Conservation (phyloP, 2,113 vertebrate species). For the human region DNA sequence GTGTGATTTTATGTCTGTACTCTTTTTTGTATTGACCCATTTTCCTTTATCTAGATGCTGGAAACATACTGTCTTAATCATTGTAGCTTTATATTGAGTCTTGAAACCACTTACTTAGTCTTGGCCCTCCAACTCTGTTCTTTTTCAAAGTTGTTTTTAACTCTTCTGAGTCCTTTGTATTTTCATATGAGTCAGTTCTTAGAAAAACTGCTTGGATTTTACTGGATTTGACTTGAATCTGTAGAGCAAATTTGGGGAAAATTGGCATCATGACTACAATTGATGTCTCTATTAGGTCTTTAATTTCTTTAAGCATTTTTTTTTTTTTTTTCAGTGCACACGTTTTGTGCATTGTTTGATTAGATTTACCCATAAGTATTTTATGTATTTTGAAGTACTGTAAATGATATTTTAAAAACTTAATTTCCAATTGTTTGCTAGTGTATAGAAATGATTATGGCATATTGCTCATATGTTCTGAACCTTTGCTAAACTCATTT, state of each 20-base stretch:
- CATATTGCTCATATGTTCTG: background rate
- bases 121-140: background rate
- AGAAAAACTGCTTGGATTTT: background rate
- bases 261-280: background rate
- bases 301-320: background rate
- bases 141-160: slow-evolving; percentile 2
- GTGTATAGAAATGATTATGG: background rate
- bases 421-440: background rate
- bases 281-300: background rate
- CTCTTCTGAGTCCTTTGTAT: background rate
- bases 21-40: background rate
- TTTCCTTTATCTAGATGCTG: background rate
- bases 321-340: background rate
- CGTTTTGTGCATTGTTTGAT: background rate
- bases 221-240: background rate
- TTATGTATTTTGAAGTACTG: background rate
- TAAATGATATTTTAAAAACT: background rate
- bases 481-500: too few species aligned
- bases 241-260: background rate
- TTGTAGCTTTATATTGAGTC: background rate
- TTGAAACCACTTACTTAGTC: background rate
- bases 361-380: background rate
- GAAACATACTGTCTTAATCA: background rate
- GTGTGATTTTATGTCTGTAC: background rate
- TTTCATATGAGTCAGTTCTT: background rate